phyloP scores from a whole-genome alignment of 2,797 vertebrate species.

The Chaetophractus vellerosus region DNA sequence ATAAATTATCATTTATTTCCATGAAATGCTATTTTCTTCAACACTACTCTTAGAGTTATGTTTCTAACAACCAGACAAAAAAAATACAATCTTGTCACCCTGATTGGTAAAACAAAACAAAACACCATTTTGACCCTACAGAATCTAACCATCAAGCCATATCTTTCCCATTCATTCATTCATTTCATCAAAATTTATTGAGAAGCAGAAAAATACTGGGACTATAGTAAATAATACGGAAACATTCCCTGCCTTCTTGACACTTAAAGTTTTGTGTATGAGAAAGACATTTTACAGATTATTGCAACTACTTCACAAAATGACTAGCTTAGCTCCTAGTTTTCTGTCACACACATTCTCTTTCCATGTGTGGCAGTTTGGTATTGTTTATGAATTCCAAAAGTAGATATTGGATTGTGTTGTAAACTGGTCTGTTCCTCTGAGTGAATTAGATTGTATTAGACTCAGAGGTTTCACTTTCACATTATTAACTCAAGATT shows the following conservation, averaged over 20 bases:
- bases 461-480: too few relatives aligned
- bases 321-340: rapidly evolving
- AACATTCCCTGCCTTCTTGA: background rate
- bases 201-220: background rate
- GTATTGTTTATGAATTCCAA: too few relatives aligned
- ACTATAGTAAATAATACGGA: background rate
- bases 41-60: background rate
- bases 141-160: background rate
- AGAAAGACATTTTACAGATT: background rate
- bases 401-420: too few relatives aligned
- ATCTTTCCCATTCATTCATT: background rate
- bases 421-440: too few relatives aligned
- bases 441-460: too few relatives aligned
- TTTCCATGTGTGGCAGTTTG: too few relatives aligned
- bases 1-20: background rate
- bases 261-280: background rate
- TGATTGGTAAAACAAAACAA: too few relatives aligned
- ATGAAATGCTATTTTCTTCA: background rate
- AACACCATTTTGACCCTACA: too few relatives aligned
- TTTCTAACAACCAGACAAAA: background rate
- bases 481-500: too few relatives aligned
- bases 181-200: background rate
- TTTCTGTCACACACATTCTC: background rate
- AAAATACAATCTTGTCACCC: background rate
- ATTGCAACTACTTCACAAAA: background rate